Percentiles rank a stretch among this genome's conserved stretches.
These are phyloP conservation scores for Varecia variegata DNA, from an alignment of 2,797 vertebrate species.

Conservation along the genomic window DNA sequence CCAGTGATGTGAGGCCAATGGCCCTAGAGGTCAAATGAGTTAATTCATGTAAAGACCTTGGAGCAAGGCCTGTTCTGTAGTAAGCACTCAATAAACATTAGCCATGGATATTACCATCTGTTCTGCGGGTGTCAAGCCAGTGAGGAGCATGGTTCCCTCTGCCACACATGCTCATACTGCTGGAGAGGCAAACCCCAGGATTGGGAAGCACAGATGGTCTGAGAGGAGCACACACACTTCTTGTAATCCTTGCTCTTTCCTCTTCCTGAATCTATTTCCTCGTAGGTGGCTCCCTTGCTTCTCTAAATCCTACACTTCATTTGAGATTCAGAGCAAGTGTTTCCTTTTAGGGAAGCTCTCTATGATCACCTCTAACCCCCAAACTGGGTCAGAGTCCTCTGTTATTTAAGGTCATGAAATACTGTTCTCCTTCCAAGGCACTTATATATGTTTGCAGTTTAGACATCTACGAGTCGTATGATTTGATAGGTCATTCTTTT, in stretches of 20 bases:
- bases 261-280: neutral
- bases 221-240: neutral
- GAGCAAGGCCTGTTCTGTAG: neutral
- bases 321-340: neutral
- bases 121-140: neutral
- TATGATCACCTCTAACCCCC: neutral
- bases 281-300: neutral
- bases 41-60: neutral
- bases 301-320: neutral
- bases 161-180: rapidly evolving
- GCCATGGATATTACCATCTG: neutral
- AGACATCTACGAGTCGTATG: neutral
- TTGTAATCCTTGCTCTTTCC: neutral
- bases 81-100: neutral
- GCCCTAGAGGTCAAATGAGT: neutral
- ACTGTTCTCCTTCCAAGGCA: neutral
- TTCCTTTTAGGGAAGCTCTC: neutral
- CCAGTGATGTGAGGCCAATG: neutral
- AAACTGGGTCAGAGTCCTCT: neutral
- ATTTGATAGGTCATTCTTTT: neutral
- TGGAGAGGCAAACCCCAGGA: neutral
- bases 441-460: neutral
- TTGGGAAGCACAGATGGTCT: neutral
- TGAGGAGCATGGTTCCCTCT: rapidly evolving
- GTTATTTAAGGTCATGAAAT: neutral